Percentiles rank a stretch among this genome's conserved stretches.
Evolutionary conservation across 2,797 vertebrate species (phyloP).

Genomic region (Sebastes diploproa): DNA sequence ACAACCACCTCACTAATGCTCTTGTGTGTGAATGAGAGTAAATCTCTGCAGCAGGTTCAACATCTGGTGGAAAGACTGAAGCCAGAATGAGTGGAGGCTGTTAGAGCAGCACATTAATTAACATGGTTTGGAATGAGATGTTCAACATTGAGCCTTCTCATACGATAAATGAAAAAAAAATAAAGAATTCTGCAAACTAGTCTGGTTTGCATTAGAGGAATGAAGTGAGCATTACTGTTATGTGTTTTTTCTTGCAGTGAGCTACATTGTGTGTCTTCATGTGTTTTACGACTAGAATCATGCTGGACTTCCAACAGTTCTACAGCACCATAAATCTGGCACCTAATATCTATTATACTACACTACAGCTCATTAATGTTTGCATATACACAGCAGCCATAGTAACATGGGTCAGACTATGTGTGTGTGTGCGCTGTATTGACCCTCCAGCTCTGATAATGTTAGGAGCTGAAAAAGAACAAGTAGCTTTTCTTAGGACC

Average conservation of each 20-base stretch:
- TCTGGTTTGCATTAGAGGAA: neutral
- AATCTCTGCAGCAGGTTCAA: neutral
- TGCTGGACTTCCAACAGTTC: neutral
- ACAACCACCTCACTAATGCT: neutral
- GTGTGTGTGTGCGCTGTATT: neutral
- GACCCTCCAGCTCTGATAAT: slow-evolving; percentile 14
- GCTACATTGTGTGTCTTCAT: neutral
- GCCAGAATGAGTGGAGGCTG: neutral
- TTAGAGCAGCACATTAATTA: neutral
- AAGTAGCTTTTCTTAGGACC: neutral
- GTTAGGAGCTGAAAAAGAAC: neutral
- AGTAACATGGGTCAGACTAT: neutral
- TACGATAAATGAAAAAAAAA: neutral
- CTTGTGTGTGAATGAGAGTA: neutral
- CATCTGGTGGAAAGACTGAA: neutral
- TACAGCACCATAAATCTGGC: neutral
- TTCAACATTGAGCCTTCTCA: neutral
- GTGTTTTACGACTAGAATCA: neutral
- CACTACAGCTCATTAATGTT: neutral
- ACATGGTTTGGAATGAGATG: neutral
- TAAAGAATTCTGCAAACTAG: neutral
- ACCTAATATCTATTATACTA: neutral
- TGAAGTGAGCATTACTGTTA: neutral
- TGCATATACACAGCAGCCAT: neutral
- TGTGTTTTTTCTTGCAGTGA: neutral